Base-by-base conservation (phyloP, 2,113 vertebrate genomes). In the Peromyscus californicus region DNA sequence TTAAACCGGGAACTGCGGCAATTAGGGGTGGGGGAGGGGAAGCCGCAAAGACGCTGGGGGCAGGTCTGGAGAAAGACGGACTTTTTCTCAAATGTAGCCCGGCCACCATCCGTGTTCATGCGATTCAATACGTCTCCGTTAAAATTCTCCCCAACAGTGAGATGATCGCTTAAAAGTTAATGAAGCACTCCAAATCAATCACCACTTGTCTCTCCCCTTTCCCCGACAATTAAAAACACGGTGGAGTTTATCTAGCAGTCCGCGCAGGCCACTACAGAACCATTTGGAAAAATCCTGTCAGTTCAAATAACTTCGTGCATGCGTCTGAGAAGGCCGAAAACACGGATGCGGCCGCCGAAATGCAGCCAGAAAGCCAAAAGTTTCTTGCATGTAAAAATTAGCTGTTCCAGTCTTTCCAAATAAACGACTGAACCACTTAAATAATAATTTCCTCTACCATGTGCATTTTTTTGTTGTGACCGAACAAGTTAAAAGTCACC, bases 11-110 rank as follows among this genome's bases (percentile, higher is more conserved):
- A 98, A 97, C 87, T 96, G 36, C 65, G 94, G 94, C 89, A 93
- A 98, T 97, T 98, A 98, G 87, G 19, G n/a, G 7, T 33, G 92
- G 95, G 98, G 97, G 96, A 93, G 91, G 98, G 97, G 94, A 65
- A 42, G 42, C 84, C 31, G 33, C 36, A 0, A n/a, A 13, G 86
- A 45, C 24, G 75, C 78, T 59, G 12, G 72, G 94, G 91, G 74
- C 85, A 72, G 91, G 85, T 91, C 91, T 54, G 36, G 85, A 89
- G 76, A 95, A 95, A 93, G 83, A 57, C 70, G 3, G 72, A 65
- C 82, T 78, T 48, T 95, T 93, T 59, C 94, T 93, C 45, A 67
- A 89, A 90, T 13, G 29, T 51, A 22, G 39, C 76, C 54, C 0
- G 22, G 29, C 11, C 45, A 31, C 67, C 79, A 51, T 67, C 67